Evolutionary conservation across 2,888 invertebrate genomes (phyloP).

Genomic region (Amphipoea lucens): DNA sequence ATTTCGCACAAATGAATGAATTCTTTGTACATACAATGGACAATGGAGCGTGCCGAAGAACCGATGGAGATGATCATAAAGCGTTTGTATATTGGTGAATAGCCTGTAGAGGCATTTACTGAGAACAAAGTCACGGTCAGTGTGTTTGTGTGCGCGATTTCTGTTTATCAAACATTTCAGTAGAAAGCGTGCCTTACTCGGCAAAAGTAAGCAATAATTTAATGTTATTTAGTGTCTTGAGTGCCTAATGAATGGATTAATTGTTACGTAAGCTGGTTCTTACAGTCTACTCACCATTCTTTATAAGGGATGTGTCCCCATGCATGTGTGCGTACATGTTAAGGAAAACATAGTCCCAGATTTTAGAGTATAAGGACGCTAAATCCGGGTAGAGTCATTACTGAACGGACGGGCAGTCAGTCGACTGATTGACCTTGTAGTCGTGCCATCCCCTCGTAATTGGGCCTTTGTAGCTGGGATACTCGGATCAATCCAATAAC

Average conservation of each 20-base stretch:
- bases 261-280: conserved; percentile 12
- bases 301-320: conserved; percentile 9
- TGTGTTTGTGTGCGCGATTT: conserved; percentile 54
- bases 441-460: conserved; percentile 82
- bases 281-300: conserved; percentile 1
- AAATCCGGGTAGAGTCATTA: conserved; percentile 69
- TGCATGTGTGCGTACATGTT: conserved; percentile 23
- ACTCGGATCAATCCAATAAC: conserved; percentile 83
- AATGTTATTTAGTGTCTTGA: conserved; percentile 32
- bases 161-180: conserved; percentile 63
- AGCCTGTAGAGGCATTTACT: conserved; percentile 41
- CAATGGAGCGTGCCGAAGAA: conserved; percentile 79
- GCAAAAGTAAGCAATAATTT: conserved; percentile 31
- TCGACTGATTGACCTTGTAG: conserved; percentile 81
- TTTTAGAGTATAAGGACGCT: conserved; percentile 53
- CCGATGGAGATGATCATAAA: conserved; percentile 63
- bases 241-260: conserved; percentile 1
- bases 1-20: conserved; percentile 83
- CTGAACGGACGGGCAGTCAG: conserved; percentile 62
- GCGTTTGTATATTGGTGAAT: conserved; percentile 50
- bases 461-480: conserved; percentile 84
- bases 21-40: conserved; percentile 83
- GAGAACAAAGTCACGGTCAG: conserved; percentile 62
- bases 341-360: conserved; percentile 53
- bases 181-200: conserved; percentile 62